Base-by-base conservation (phyloP, 2,888 invertebrate species). In the Chrysodeixis includens region DNA sequence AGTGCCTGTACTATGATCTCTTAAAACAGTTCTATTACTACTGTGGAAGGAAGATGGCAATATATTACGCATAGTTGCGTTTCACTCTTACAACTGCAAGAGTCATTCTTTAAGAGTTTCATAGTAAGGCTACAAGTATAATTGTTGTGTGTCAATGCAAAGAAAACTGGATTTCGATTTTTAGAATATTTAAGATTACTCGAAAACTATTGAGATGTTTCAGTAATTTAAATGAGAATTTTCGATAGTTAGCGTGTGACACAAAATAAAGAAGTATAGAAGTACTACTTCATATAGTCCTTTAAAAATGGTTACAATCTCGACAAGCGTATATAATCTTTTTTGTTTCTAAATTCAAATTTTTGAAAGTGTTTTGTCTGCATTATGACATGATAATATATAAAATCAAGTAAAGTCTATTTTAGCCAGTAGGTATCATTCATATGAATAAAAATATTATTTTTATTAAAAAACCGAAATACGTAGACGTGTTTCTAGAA, bases 161-260 rank as follows among this genome's bases (percentile, higher is more conserved):
- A 35, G 52, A 49, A 52, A 56, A 54, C 1, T 20, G n/a, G 56
- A 16, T 12, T 49, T 0, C 12, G 51, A 55, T 56, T 26, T 60
- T 57, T 74, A 69, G 30, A 46, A 8, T 22, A 18, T 9, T 2
- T 56, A 71, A 62, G 54, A 16, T 59, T 40, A 14, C 52, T 32
- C 35, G 49, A 44, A 18, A 59, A 58, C 66, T 53, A 64, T 59
- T 44, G 49, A 5, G 30, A 32, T 14, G 52, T n/a, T 22, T 49
- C 22, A 40, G 10, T 53, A 63, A 59, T 65, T 63, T 67, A 26
- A 58, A 46, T 74, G 49, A 56, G 35, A 66, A 60, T 8, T 30
- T 54, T 51, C 14, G 51, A 35, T 46, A 14, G 61, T 35, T 0
- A 12, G 54, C 30, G 44, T 40, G 58, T 60, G 35, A 7, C 54